Base-by-base conservation (phyloP, 2,797 vertebrate species). In the Acrossocheilus wenchowensis region DNA sequence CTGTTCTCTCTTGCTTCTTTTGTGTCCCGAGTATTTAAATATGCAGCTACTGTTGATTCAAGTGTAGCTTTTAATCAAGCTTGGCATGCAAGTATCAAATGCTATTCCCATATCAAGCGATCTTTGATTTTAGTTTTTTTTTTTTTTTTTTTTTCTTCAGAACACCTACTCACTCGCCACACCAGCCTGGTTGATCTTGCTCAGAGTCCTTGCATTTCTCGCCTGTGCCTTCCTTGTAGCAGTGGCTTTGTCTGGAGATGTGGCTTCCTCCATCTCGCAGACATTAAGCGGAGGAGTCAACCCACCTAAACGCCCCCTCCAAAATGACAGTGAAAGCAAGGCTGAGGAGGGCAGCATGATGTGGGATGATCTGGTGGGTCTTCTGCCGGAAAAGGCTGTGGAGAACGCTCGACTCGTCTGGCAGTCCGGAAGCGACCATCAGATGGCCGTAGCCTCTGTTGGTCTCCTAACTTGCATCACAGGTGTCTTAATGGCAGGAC, bases 401-500 rank as follows among this genome's bases (percentile, higher is more conserved):
- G 94, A 96, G 87, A 96, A 90, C 72, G 92, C 95, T 8, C 92
- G 91, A 1, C 81, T 93, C 0, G 94, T 93, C 0, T 98, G 97
- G 97, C 93, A 94, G 68, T 96, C 96, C 0, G 97, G 97, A 84
- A 95, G 91, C 85, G 94, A 94, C 90, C 96, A 98, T 90, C 97
- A 97, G 93, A 92, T 95, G 78, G 94, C 93, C 1, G 90, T 98
- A 0, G 96, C 95, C 23, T 93, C 95, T 8, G 88, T 95, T 43
- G 98, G 98, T 68, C 93, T 99, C 84, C 82, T 97, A 89, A 96
- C 96, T 79, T 99, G 97, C 92, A 90, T 99, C 75, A 92, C 96
- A 84, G 96, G 97, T 84, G 94, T 99, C 93, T 90, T 98, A 87
- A 92, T 99, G 86, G 98, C 96, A 0, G 98, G 98, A 68, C 94